phyloP scores from a whole-genome alignment of 2,797 vertebrate species.

The Gymnoscopelus braueri region DNA sequence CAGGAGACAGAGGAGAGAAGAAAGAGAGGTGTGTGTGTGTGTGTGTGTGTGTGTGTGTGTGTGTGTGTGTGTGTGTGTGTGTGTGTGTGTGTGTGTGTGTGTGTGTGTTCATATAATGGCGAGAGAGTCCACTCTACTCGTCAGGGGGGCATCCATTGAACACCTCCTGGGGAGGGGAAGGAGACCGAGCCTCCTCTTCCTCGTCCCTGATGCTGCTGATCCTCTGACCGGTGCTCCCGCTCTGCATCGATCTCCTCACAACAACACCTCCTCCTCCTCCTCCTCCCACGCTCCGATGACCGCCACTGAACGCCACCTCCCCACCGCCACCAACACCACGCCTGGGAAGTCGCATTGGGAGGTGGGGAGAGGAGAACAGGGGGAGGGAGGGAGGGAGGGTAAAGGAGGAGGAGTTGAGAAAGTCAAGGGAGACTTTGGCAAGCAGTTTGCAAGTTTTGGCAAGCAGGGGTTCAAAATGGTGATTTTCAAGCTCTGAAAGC shows the following conservation, averaged over 20 bases:
- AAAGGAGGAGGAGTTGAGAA: conserved; percentile 15
- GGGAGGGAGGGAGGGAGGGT: conserved; percentile 21
- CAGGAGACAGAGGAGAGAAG: too few relatives aligned
- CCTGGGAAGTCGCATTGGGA: conserved; percentile 59
- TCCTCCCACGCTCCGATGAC: conserved; percentile 15
- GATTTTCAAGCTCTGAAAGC: not conserved
- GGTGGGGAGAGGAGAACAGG: conserved; percentile 38
- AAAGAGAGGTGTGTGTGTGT: too few relatives aligned
- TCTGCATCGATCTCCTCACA: conserved; percentile 11
- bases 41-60: too few relatives aligned
- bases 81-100: too few relatives aligned
- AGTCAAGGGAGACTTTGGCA: not conserved
- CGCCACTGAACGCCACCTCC: conserved; percentile 42
- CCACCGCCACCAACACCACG: conserved; percentile 63
- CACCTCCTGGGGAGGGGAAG: conserved; percentile 39
- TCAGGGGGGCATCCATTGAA: conserved; percentile 14
- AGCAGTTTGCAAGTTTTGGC: too few relatives aligned
- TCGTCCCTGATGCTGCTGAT: conserved; percentile 54
- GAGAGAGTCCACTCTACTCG: conserved; percentile 37
- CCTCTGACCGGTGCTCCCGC: conserved; percentile 43
- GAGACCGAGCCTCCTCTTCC: conserved; percentile 53
- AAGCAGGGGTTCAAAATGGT: not conserved
- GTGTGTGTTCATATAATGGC: too few relatives aligned
- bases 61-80: too few relatives aligned
- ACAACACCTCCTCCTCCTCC: conserved; percentile 45